Conservation (phyloP, 2,888 invertebrate species). For the Mythimna lalbum region DNA sequence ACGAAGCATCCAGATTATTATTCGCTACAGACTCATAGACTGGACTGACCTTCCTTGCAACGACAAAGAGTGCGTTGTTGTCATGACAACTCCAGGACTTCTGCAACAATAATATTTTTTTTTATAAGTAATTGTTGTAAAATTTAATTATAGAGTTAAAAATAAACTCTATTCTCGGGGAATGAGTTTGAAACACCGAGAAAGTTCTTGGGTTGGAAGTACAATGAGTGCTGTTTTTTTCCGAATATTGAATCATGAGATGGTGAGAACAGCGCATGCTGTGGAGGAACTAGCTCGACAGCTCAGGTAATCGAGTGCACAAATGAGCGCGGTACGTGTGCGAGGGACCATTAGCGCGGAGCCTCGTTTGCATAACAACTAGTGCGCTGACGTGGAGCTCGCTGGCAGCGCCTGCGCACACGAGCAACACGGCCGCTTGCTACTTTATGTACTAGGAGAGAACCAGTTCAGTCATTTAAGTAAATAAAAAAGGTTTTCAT, state of each 20-base stretch:
- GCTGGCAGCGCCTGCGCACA: not conserved
- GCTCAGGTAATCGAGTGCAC: not conserved
- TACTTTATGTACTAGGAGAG: too few species aligned
- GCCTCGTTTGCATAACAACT: not conserved
- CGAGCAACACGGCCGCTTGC: too few species aligned
- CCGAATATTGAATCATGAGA: not conserved
- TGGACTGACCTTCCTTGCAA: not conserved
- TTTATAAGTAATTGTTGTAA: not conserved
- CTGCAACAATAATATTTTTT: not conserved
- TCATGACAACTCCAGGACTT: not conserved
- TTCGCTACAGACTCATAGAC: too few species aligned
- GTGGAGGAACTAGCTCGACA: not conserved
- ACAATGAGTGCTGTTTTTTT: not conserved
- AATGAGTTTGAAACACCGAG: not conserved
- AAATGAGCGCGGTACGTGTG: not conserved
- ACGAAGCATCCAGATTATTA: too few species aligned
- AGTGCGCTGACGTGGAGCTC: not conserved
- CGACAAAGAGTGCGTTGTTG: not conserved
- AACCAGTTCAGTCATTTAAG: too few species aligned
- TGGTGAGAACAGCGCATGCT: not conserved
- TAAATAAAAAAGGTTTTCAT: too few species aligned
- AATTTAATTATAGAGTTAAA: not conserved
- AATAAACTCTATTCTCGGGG: not conserved
- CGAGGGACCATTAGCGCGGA: not conserved
- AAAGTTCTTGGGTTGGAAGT: not conserved